These are phyloP conservation scores for Neodiprion pinetum DNA, from an alignment of 1,140 invertebrate genomes.

Conservation along the genomic window DNA sequence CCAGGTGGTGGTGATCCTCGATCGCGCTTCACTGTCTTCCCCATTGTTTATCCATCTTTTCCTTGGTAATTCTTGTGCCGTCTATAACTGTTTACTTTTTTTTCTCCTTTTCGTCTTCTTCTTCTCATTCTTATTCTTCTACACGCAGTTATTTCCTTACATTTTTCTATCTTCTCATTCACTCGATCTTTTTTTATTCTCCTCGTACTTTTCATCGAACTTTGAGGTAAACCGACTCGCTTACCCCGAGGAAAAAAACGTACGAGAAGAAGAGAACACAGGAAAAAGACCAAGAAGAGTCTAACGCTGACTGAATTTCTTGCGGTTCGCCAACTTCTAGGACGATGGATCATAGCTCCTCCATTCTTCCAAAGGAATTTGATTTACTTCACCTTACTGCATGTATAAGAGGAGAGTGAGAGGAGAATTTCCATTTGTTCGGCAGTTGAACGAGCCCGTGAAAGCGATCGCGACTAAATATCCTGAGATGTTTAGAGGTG, in stretches of 20 bases:
- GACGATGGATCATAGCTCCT: background rate
- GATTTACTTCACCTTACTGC: no score
- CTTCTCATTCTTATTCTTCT: background rate
- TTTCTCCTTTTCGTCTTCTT: conserved; percentile 12
- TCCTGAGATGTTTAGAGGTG: no score
- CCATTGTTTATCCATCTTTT: background rate
- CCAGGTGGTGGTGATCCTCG: conserved; percentile 21
- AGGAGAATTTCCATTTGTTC: no score
- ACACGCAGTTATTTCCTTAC: background rate
- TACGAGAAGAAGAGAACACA: no score
- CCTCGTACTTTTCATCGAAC: background rate
- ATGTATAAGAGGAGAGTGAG: no score
- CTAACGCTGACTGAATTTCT: background rate
- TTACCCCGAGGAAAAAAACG: background rate
- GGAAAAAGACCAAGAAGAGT: no score
- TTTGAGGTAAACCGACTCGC: background rate
- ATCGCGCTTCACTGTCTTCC: conserved; percentile 44
- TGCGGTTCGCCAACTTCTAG: background rate
- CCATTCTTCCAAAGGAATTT: no score
- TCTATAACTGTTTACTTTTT: conserved; percentile 19
- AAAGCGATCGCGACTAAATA: no score
- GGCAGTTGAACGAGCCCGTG: no score
- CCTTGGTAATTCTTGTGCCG: background rate
- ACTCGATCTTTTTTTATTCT: no score
- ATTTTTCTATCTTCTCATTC: background rate